Percentiles rank a stretch among this genome's conserved stretches.
Conservation (phyloP, 2,888 invertebrate species). For the Chloroclystis v-ata region DNA sequence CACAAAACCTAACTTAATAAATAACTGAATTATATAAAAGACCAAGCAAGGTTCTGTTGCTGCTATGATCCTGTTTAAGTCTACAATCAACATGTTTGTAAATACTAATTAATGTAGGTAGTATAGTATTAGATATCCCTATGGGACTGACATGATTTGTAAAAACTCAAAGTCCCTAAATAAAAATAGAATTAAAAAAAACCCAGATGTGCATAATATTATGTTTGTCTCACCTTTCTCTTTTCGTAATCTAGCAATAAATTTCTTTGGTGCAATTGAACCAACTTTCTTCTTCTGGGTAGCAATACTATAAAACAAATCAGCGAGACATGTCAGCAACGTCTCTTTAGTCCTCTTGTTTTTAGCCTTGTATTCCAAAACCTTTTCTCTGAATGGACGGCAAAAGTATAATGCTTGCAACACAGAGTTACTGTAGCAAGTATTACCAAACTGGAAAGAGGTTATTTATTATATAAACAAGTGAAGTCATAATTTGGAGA, state of each 20-base stretch:
- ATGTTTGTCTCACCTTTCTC: constrained; percentile 88
- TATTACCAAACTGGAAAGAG: constrained; percentile 95
- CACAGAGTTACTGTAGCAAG: constrained; percentile 99
- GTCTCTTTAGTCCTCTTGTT: constrained; percentile 98
- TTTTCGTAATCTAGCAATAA: constrained; percentile 97
- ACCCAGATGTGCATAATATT: no score
- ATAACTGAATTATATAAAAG: no score
- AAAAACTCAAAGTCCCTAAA: no score
- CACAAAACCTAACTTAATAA: no score
- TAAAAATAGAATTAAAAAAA: no score
- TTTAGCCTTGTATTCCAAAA: constrained; percentile 97
- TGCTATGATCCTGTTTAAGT: no score
- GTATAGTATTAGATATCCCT: no score
- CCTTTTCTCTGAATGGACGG: constrained; percentile 98
- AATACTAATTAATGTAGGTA: no score
- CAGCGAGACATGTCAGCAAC: constrained; percentile 97
- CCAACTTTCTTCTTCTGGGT: constrained; percentile 99
- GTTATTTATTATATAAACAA: background rate
- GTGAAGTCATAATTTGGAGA: no score
- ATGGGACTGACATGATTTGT: no score
- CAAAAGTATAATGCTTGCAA: constrained; percentile 99
- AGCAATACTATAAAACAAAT: constrained; percentile 99
- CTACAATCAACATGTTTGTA: no score
- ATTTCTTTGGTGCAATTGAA: constrained; percentile 99
- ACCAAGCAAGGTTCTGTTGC: no score